A percentile compares a stretch with the other conserved stretches of the same genome.
Conservation (phyloP, 2,113 vertebrate genomes). For the Platichthys stellatus region DNA sequence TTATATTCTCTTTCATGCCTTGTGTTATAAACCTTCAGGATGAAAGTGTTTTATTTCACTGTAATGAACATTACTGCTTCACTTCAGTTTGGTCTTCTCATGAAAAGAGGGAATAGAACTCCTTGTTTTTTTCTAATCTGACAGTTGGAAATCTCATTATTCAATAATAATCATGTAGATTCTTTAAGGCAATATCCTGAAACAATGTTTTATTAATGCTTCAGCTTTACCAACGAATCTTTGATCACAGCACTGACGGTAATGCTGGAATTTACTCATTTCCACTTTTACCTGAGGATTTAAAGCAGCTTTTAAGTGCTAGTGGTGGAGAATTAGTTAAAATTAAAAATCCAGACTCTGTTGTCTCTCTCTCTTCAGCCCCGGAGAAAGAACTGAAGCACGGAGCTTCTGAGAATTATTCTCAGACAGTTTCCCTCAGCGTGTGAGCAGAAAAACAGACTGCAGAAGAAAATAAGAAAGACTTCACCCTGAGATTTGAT, state of each 20-base stretch:
- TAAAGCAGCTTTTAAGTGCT: conserved; percentile 17
- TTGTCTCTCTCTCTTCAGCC: conserved; percentile 8
- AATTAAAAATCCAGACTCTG: conserved; percentile 23
- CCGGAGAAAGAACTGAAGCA: conserved; percentile 1
- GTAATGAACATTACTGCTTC: not conserved
- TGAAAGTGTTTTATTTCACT: not conserved
- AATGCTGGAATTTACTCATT: conserved; percentile 21
- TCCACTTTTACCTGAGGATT: conserved; percentile 1
- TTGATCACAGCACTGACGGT: conserved; percentile 16
- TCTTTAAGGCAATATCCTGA: conserved; percentile 21
- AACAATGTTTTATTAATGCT: conserved; percentile 24
- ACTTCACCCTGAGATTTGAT: conserved; percentile 29
- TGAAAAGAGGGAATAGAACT: not conserved
- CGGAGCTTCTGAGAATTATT: conserved; percentile 12
- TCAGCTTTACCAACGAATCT: conserved; percentile 13
- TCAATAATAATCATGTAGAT: not conserved
- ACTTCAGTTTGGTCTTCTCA: conserved; percentile 13
- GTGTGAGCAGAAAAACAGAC: conserved; percentile 13
- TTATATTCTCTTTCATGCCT: not conserved
- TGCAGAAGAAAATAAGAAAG: conserved; percentile 13
- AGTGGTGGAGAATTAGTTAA: conserved; percentile 26
- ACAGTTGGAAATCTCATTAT: not conserved
- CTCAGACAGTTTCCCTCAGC: not conserved
- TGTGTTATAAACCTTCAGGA: not conserved
- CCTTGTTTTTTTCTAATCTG: not conserved